These are phyloP conservation scores for Calliphora vicina DNA, from an alignment of 1,140 invertebrate species.

Conservation along the genomic window DNA sequence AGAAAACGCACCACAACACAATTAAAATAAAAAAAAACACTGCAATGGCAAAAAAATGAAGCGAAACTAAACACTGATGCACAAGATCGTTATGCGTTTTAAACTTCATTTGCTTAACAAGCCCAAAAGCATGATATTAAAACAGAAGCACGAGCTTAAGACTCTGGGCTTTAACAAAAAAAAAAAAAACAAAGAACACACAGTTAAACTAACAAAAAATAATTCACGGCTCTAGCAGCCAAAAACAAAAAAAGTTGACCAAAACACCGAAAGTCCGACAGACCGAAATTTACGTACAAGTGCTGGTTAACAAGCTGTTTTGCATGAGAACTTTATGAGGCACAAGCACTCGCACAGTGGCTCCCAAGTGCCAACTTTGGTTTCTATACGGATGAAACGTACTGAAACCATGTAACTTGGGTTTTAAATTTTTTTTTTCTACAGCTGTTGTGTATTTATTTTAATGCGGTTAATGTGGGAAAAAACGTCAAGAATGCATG, in stretches of 20 bases:
- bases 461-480: constrained; percentile 56
- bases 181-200: no score
- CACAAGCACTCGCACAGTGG: background rate
- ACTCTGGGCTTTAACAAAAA: no score
- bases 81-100: background rate
- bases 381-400: no score
- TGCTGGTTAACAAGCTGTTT: constrained; percentile 59
- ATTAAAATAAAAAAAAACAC: no score
- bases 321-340: constrained; percentile 46
- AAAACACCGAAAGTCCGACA: background rate
- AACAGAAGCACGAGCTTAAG: background rate
- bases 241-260: background rate
- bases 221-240: background rate
- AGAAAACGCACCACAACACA: background rate
- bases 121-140: background rate
- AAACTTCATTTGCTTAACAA: constrained; percentile 14
- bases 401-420: background rate
- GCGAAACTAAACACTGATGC: background rate
- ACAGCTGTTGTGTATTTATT: background rate
- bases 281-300: constrained; percentile 43
- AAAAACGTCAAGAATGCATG: constrained; percentile 60
- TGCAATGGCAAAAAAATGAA: background rate
- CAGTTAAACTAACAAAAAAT: background rate
- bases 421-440: background rate
- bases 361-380: background rate